Percentiles rank a stretch among this genome's conserved stretches.
phyloP scores from a whole-genome alignment of 2,797 vertebrate species.

The Borostomias antarcticus region DNA sequence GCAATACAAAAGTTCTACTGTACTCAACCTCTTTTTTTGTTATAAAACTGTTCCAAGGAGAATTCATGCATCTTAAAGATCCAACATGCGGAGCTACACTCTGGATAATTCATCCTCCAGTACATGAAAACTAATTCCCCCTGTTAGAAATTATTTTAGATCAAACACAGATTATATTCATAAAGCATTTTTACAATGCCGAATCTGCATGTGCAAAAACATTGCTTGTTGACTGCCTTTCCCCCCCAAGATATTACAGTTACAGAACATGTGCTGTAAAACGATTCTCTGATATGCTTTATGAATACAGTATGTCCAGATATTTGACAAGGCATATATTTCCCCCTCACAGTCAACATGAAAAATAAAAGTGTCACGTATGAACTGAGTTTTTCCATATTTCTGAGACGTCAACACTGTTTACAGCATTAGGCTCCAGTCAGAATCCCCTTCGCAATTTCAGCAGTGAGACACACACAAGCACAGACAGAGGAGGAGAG shows the following conservation, averaged over 20 bases:
- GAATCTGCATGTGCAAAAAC: conserved; percentile 70
- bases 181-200: conserved; percentile 76
- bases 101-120: conserved; percentile 71
- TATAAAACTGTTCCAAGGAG: conserved; percentile 67
- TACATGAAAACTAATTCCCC: conserved; percentile 81
- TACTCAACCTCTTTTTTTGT: conserved; percentile 55
- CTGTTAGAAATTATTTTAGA: conserved; percentile 70
- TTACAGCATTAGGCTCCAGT: conserved; percentile 65
- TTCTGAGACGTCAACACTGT: conserved; percentile 63
- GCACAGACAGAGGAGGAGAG: conserved; percentile 56
- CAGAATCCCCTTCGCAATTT: conserved; percentile 56
- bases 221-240: conserved; percentile 45
- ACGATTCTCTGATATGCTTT: no score
- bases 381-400: conserved; percentile 48
- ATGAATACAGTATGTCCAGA: conserved; percentile 72
- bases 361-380: conserved; percentile 74
- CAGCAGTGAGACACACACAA: conserved; percentile 61
- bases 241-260: conserved; percentile 59
- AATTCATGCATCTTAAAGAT: conserved; percentile 74
- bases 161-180: conserved; percentile 79
- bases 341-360: conserved; percentile 65
- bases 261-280: no score
- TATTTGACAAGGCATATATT: conserved; percentile 65
- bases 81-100: conserved; percentile 78
- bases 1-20: conserved; percentile 76